A percentile compares a stretch with the other conserved stretches of the same genome.
Evolutionary conservation across 2,113 vertebrate species (phyloP).

Genomic region (Chloroceryle aenea): DNA sequence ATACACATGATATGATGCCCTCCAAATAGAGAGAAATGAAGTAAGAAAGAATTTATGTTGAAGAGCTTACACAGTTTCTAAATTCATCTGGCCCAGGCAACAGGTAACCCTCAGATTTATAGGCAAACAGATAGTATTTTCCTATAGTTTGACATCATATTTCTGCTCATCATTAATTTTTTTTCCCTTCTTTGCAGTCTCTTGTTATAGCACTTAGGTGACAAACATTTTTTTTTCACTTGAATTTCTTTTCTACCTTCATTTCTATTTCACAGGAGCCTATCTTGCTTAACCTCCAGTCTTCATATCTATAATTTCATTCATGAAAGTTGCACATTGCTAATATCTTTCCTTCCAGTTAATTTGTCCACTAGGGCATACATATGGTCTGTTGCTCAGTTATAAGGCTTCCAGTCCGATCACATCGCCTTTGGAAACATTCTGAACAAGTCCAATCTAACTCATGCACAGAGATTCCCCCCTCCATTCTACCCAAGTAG

Average conservation of each 20-base stretch:
- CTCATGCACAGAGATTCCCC: background rate
- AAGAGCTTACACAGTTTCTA: background rate
- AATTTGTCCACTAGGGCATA: background rate
- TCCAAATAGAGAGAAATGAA: background rate
- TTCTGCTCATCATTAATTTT: background rate
- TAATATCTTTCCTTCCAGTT: background rate
- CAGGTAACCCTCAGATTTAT: background rate
- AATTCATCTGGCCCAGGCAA: background rate
- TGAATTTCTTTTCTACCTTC: background rate
- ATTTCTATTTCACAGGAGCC: background rate
- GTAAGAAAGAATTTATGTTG: background rate
- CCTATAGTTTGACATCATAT: background rate
- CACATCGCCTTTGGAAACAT: background rate
- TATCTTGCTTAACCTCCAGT: background rate
- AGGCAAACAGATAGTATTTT: background rate
- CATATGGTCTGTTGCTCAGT: background rate
- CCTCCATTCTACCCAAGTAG: background rate
- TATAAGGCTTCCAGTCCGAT: background rate
- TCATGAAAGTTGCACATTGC: background rate
- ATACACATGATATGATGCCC: background rate
- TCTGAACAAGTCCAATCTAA: background rate
- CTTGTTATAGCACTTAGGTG: background rate
- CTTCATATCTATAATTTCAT: background rate
- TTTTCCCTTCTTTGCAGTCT: background rate
- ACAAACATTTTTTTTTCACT: background rate